phyloP scores from a whole-genome alignment of 2,797 vertebrate genomes.

The Novumbra hubbsi region DNA sequence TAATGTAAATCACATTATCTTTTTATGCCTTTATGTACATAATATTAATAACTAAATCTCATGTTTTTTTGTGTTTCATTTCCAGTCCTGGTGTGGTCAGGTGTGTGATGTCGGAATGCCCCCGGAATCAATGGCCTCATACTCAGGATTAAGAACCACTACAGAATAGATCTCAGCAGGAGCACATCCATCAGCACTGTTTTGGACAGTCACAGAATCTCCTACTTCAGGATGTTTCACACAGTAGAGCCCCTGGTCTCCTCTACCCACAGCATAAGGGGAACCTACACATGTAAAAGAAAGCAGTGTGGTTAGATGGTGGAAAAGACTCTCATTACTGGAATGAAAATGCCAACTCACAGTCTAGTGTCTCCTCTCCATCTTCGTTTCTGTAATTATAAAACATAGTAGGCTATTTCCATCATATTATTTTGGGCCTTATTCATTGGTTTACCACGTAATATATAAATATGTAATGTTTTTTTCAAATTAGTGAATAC shows the following conservation, averaged over 20 bases:
- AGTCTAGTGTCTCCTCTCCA: neutral
- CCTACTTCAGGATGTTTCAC: neutral
- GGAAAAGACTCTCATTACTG: neutral
- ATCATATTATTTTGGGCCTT: too few relatives aligned
- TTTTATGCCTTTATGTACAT: neutral
- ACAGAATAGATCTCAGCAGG: conserved; percentile 7
- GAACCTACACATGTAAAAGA: conserved; percentile 5
- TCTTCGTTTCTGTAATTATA: neutral
- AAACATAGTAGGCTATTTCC: neutral
- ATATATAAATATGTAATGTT: neutral
- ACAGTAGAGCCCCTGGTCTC: conserved; percentile 12
- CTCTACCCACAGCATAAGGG: conserved; percentile 8
- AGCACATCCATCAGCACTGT: neutral
- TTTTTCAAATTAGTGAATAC: neutral
- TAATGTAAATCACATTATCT: neutral
- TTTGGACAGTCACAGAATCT: neutral
- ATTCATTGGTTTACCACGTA: too few relatives aligned
- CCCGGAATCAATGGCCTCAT: neutral
- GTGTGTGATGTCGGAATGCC: neutral
- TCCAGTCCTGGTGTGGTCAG: neutral
- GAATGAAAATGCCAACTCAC: neutral
- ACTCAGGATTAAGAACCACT: neutral
- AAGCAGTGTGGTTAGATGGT: neutral
- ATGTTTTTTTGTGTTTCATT: neutral
- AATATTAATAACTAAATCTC: neutral